A percentile compares a stretch with the other conserved stretches of the same genome.
Conservation (phyloP, 2,797 vertebrate genomes). For the Tympanoctomys barrerae region DNA sequence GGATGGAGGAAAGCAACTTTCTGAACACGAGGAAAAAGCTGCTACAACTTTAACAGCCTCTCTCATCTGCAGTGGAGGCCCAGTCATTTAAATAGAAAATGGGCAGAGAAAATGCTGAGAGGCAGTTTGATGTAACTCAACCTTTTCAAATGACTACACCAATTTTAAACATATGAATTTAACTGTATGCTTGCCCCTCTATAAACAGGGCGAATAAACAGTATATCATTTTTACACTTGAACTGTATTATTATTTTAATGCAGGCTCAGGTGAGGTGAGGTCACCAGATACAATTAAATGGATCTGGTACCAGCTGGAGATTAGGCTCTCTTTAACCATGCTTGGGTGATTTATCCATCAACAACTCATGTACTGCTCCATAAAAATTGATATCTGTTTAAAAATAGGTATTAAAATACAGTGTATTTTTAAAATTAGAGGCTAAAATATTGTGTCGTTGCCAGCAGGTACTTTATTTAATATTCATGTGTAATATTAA, state of each 20-base stretch:
- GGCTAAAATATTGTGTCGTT: constrained; percentile 92
- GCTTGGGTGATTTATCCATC: constrained; percentile 99
- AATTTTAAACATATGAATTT: constrained; percentile 90
- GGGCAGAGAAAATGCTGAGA: constrained; percentile 83
- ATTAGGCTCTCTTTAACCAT: constrained; percentile 98
- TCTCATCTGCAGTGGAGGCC: constrained; percentile 50
- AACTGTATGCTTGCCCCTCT: constrained; percentile 94
- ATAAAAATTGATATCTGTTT: constrained; percentile 98
- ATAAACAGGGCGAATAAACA: constrained; percentile 99
- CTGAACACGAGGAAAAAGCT: not conserved
- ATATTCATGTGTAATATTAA: constrained; percentile 87
- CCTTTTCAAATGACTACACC: constrained; percentile 90
- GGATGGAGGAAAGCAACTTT: constrained; percentile 24
- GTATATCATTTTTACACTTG: constrained; percentile 99
- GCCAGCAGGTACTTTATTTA: constrained; percentile 94
- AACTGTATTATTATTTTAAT: constrained; percentile 99
- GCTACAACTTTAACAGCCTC: constrained; percentile 65
- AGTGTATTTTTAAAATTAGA: constrained; percentile 97
- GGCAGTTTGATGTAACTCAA: constrained; percentile 88
- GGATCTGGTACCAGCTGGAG: constrained; percentile 98
- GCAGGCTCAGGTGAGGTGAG: constrained; percentile 97
- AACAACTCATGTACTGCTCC: constrained; percentile 97
- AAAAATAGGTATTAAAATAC: constrained; percentile 96
- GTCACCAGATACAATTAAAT: constrained; percentile 99
- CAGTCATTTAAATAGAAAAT: constrained; percentile 83